Conservation (phyloP, 2,888 invertebrate species). For the Monoplex corrugatus region DNA sequence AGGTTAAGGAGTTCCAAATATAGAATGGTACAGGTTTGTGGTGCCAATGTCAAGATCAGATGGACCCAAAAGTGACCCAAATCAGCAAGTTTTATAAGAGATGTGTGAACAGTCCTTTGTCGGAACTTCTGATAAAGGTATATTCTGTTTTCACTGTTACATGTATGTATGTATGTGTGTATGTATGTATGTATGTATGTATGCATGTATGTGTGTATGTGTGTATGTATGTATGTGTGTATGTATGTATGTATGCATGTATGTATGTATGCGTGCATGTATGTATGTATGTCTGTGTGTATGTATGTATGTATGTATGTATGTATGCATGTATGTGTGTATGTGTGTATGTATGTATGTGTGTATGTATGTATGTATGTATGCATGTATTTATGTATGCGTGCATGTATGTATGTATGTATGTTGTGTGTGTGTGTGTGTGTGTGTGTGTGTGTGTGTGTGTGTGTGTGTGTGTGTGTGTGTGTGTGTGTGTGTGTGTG, state of each 20-base stretch:
- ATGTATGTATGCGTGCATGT: neutral
- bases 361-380: constrained; percentile 11
- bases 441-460: too few relatives aligned
- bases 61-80: too few relatives aligned
- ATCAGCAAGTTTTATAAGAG: too few relatives aligned
- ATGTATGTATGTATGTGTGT: constrained; percentile 10
- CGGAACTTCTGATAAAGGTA: too few relatives aligned
- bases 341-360: constrained; percentile 19
- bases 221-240: constrained; percentile 15
- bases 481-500: too few relatives aligned
- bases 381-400: neutral
- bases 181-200: constrained; percentile 24
- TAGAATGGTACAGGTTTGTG: too few relatives aligned
- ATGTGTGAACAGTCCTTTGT: too few relatives aligned
- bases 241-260: neutral
- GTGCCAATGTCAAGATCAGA: too few relatives aligned
- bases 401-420: constrained; percentile 1
- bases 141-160: too few relatives aligned
- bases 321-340: neutral
- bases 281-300: neutral
- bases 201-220: neutral
- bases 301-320: constrained; percentile 25
- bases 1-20: too few relatives aligned
- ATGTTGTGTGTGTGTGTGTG: neutral
- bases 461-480: too few relatives aligned